phyloP scores from a whole-genome alignment of 1,140 invertebrate species.

The Periplaneta americana region DNA sequence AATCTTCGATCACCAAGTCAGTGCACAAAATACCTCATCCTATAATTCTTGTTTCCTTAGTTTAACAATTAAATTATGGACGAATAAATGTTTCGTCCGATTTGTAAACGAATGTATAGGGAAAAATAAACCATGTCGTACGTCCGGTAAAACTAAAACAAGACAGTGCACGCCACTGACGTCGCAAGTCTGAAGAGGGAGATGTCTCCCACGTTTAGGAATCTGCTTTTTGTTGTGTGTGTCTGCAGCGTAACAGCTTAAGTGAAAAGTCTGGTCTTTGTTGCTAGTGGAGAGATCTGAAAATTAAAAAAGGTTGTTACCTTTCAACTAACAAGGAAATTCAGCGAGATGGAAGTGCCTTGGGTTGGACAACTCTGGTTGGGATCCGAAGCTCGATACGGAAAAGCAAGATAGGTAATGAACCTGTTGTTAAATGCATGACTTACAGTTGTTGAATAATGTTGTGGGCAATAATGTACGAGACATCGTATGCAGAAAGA shows the following conservation, averaged over 20 bases:
- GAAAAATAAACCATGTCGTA: background rate
- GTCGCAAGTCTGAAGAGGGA: background rate
- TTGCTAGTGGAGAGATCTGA: background rate
- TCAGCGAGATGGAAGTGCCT: background rate
- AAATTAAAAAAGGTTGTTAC: background rate
- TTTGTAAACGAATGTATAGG: background rate
- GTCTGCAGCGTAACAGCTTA: background rate
- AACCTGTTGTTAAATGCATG: background rate
- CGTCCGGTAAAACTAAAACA: background rate
- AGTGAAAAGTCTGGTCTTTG: background rate
- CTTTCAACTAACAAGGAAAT: background rate
- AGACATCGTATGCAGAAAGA: background rate
- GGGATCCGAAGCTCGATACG: background rate
- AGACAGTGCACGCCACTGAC: background rate
- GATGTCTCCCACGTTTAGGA: background rate
- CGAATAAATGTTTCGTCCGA: background rate
- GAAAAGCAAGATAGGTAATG: background rate
- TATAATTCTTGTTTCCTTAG: background rate
- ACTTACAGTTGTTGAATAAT: background rate
- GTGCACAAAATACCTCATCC: slow-evolving; percentile 10
- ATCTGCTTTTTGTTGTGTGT: background rate
- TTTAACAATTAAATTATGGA: background rate
- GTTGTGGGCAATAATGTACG: background rate
- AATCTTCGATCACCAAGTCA: background rate
- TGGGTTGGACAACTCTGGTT: background rate